Base-by-base conservation (phyloP, 2,888 invertebrate genomes). In the Oithona nana region DNA sequence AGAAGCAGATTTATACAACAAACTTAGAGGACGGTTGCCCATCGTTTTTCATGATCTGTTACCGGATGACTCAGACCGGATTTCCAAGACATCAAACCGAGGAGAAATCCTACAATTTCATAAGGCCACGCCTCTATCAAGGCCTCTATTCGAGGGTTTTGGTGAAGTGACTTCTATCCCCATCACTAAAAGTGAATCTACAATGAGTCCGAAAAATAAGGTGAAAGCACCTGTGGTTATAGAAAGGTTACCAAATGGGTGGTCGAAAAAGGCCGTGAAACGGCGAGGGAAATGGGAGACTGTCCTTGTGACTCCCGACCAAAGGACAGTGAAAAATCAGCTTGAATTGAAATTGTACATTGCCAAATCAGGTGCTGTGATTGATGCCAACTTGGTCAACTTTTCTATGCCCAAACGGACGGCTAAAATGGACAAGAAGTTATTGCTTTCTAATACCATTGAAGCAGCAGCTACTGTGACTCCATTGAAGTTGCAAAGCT, bases 11-110 rank as follows among this genome's bases (percentile, higher is more conserved):
- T 76, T 85, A 64, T 80, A 81, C 70, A 77, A 80, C 65, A 81
- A 82, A 59, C 75, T 88, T 62, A 80, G 80, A 65, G 78, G 80
- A 61, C 79, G 85, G 74, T 73, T 88, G 67, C 86, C 86, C 1
- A 75, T 79, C 31, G 77, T 79, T 66, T 82, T 84, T 82, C 70
- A 66, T 28, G n/a, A 54, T 22, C 22, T 22, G 16, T 55, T 64
- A 31, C 65, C 64, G 13, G 26, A 20, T 3, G 54, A 28, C 50
- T 11, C 50, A 28, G 28, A 22, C 50, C 50, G n/a, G 50, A 1
- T 60, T 49, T 11, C 26, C 13, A n/a, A 48, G 49, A 16, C 22
- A n/a, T 30, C 61, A 3, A 22, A 28, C 16, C 58, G 56, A 3
- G 57, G 51, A 3, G 50, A 63, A 30, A 30, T 61, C 30, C 39